These are phyloP conservation scores for Gandaritis pyraliata DNA, from an alignment of 2,888 invertebrate genomes.

Conservation along the genomic window DNA sequence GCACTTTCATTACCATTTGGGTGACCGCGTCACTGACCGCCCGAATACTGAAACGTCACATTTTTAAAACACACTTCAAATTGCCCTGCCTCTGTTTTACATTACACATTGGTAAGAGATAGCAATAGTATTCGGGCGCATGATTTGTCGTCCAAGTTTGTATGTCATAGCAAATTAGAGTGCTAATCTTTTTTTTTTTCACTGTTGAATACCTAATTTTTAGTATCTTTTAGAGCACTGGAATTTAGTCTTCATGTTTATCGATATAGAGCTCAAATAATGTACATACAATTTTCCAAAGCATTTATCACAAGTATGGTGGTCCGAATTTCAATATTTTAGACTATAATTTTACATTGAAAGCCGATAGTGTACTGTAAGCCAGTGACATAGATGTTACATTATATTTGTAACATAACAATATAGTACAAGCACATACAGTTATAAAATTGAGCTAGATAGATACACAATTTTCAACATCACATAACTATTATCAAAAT, in stretches of 20 bases:
- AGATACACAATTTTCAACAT: conserved; percentile 14
- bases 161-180: too few relatives aligned
- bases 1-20: too few relatives aligned
- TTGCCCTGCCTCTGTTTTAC: too few relatives aligned
- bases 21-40: too few relatives aligned
- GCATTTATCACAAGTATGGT: conserved; percentile 62
- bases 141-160: too few relatives aligned
- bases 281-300: conserved; percentile 54
- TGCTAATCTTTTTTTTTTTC: too few relatives aligned
- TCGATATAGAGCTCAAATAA: conserved; percentile 26
- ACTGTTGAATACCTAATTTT: too few relatives aligned
- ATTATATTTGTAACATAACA: conserved; percentile 10
- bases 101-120: too few relatives aligned
- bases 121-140: too few relatives aligned
- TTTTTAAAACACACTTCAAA: too few relatives aligned
- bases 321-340: conserved; percentile 53
- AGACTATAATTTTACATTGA: conserved; percentile 17
- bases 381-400: conserved; percentile 1
- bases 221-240: neutral
- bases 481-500: conserved; percentile 12
- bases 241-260: conserved; percentile 5
- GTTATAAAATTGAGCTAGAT: conserved; percentile 31
- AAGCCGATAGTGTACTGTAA: conserved; percentile 9
- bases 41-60: too few relatives aligned
- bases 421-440: conserved; percentile 12